Conservation (phyloP, 2,113 vertebrate species). For the Datnioides undecimradiatus region DNA sequence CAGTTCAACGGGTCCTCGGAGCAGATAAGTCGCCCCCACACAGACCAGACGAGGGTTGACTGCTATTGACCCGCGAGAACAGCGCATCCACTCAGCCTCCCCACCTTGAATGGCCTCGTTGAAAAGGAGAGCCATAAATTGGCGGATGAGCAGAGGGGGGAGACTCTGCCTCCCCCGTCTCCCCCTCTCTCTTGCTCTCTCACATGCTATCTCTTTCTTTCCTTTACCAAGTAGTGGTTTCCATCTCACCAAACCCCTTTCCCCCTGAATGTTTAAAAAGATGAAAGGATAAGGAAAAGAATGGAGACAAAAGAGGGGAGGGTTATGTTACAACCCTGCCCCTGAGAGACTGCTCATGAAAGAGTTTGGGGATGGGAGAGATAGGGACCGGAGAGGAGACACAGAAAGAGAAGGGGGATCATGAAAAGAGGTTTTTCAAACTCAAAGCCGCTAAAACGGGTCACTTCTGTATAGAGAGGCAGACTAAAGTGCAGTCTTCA, state of each 20-base stretch:
- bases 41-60: constrained; percentile 53
- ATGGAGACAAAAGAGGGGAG: constrained; percentile 82
- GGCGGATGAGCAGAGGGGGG: constrained; percentile 66
- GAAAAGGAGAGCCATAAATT: constrained; percentile 76
- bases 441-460: constrained; percentile 67
- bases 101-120: constrained; percentile 76
- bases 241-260: constrained; percentile 79
- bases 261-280: constrained; percentile 83
- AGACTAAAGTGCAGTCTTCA: constrained; percentile 66
- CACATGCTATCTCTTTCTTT: constrained; percentile 76
- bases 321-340: constrained; percentile 83
- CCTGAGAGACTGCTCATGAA: constrained; percentile 84
- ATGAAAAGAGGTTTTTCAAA: constrained; percentile 77
- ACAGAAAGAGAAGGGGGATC: constrained; percentile 63
- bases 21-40: constrained; percentile 61
- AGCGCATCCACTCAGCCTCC: constrained; percentile 59
- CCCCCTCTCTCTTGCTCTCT: constrained; percentile 48
- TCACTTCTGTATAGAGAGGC: constrained; percentile 68
- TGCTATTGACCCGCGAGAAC: constrained; percentile 70
- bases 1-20: constrained; percentile 67
- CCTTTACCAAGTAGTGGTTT: constrained; percentile 81
- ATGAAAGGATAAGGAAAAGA: constrained; percentile 88
- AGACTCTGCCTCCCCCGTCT: constrained; percentile 35
- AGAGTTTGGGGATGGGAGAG: constrained; percentile 84
- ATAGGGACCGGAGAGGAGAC: constrained; percentile 80